Evolutionary conservation across 2,888 invertebrate genomes (phyloP).

Genomic region (Meloe dianella): DNA sequence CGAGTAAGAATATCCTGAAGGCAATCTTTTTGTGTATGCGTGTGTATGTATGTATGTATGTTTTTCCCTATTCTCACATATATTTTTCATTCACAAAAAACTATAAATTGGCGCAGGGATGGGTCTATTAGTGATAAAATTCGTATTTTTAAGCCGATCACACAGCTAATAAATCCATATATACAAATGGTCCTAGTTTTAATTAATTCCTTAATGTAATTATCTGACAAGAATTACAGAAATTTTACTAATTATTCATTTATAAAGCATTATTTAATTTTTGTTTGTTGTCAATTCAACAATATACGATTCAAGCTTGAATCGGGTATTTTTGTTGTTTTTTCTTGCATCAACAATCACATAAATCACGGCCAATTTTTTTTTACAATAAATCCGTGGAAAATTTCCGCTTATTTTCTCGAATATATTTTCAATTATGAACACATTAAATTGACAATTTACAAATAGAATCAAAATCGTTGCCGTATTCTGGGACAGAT

Average conservation of each 20-base stretch:
- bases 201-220: constrained; percentile 18
- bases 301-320: constrained; percentile 29
- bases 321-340: background rate
- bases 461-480: constrained; percentile 29
- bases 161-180: constrained; percentile 22
- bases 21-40: constrained; percentile 33
- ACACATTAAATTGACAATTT: constrained; percentile 57
- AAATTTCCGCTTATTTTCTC: constrained; percentile 23
- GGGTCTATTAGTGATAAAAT: constrained; percentile 24
- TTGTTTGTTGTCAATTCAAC: constrained; percentile 13
- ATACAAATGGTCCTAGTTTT: constrained; percentile 35
- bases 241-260: background rate
- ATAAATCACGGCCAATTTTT: constrained; percentile 42
- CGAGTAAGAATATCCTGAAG: constrained; percentile 35
- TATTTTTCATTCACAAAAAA: too few relatives aligned
- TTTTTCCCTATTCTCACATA: background rate
- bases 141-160: constrained; percentile 19
- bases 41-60: background rate
- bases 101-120: constrained; percentile 28
- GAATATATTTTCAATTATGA: constrained; percentile 44
- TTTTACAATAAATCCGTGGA: constrained; percentile 15
- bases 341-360: constrained; percentile 34
- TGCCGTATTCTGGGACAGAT: background rate
- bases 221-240: background rate
- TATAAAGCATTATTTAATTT: constrained; percentile 20